Evolutionary conservation across 2,797 vertebrate genomes (phyloP).

Genomic region (Scomberomorus guttatus): DNA sequence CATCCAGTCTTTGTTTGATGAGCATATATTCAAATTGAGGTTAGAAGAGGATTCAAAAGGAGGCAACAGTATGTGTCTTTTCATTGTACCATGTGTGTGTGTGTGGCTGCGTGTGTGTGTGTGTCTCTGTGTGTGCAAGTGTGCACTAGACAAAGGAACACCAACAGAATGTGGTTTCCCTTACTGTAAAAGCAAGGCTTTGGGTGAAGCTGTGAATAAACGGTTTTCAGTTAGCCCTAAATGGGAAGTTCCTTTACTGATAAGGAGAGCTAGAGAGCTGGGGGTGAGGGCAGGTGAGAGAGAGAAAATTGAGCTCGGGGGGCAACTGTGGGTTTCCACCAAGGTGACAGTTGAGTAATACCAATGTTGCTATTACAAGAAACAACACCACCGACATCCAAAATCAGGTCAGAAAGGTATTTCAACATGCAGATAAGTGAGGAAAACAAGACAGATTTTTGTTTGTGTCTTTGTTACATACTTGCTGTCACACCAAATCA

Average conservation of each 20-base stretch:
- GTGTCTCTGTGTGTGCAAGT: constrained; percentile 19
- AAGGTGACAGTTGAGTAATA: constrained; percentile 76
- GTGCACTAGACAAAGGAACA: constrained; percentile 49
- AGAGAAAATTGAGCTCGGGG: constrained; percentile 37
- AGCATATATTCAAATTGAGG: constrained; percentile 26
- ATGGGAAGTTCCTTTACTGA: constrained; percentile 77
- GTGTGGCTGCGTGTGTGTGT: constrained; percentile 3
- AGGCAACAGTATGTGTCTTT: not conserved
- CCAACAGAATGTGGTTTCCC: constrained; percentile 79
- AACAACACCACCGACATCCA: constrained; percentile 28
- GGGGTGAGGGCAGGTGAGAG: constrained; percentile 48
- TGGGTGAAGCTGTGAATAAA: constrained; percentile 73
- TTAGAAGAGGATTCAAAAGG: constrained; percentile 25
- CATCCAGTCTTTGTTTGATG: constrained; percentile 13
- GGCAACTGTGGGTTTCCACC: constrained; percentile 63
- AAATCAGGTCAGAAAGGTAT: constrained; percentile 59
- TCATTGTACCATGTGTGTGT: not conserved
- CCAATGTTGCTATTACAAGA: constrained; percentile 60
- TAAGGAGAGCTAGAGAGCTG: constrained; percentile 63
- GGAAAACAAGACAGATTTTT: constrained; percentile 26
- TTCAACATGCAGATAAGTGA: constrained; percentile 32
- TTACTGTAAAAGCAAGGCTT: constrained; percentile 60
- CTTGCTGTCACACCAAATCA: not conserved
- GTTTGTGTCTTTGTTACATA: not conserved
- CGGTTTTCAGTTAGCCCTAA: constrained; percentile 81